phyloP scores from a whole-genome alignment of 2,797 vertebrate species.

The Schizothorax lantsangensis region DNA sequence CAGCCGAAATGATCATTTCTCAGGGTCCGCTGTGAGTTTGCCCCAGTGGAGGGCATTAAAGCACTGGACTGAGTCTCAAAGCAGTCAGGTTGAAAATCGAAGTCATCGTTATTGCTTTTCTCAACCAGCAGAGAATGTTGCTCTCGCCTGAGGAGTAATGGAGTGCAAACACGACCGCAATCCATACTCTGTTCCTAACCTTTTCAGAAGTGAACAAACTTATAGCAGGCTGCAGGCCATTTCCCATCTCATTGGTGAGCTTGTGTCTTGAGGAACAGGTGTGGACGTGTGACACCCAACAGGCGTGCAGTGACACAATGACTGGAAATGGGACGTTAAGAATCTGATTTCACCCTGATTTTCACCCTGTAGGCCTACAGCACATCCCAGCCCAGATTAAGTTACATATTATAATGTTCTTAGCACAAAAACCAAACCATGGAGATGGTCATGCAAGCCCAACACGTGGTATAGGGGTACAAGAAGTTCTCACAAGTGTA shows the following conservation, averaged over 20 bases:
- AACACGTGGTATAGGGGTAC: neutral
- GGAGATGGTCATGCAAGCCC: neutral
- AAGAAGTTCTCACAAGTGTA: slow-evolving; percentile 6
- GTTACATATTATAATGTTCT: slow-evolving; percentile 27
- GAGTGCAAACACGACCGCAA: slow-evolving; percentile 27
- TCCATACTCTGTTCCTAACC: slow-evolving; percentile 37
- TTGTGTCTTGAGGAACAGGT: slow-evolving; percentile 13
- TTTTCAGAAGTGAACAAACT: slow-evolving; percentile 25
- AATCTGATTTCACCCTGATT: slow-evolving; percentile 7
- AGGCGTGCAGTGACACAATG: slow-evolving; percentile 16
- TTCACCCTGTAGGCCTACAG: neutral
- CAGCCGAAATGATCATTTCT: slow-evolving; percentile 53
- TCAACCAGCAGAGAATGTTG: slow-evolving; percentile 40
- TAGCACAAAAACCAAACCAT: neutral
- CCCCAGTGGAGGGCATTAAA: slow-evolving; percentile 50
- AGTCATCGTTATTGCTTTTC: slow-evolving; percentile 56
- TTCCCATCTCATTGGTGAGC: neutral
- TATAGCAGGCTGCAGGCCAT: slow-evolving; percentile 11
- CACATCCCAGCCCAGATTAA: slow-evolving; percentile 11
- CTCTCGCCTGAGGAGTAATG: slow-evolving; percentile 30
- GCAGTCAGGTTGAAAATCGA: slow-evolving; percentile 61
- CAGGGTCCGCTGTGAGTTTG: slow-evolving; percentile 44
- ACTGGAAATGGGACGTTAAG: neutral
- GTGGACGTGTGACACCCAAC: slow-evolving; percentile 5
- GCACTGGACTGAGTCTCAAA: slow-evolving; percentile 54